Percentiles rank a stretch among this genome's conserved stretches.
These are phyloP conservation scores for Stenodera caucasica DNA, from an alignment of 2,888 invertebrate species.

Conservation along the genomic window DNA sequence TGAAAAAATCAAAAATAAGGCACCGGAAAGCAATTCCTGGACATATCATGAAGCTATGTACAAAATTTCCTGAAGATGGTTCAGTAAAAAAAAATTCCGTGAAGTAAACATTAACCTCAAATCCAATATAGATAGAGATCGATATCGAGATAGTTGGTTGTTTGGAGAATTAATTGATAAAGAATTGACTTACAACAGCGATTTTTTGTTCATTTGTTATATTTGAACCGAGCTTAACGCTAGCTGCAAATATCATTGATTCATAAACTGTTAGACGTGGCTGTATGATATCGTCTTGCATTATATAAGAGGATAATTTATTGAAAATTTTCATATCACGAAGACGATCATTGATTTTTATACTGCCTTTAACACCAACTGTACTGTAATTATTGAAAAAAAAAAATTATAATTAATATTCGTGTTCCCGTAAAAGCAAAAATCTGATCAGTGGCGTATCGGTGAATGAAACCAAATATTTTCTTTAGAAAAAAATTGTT, in stretches of 20 bases:
- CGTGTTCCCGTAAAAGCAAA: too few species aligned
- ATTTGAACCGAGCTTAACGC: conserved; percentile 69
- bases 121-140: too few species aligned
- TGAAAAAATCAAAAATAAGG: neutral
- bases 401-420: too few species aligned
- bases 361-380: conserved; percentile 66
- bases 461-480: too few species aligned
- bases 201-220: conserved; percentile 63
- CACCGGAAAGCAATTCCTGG: neutral
- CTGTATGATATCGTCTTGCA: conserved; percentile 76
- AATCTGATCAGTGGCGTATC: too few species aligned
- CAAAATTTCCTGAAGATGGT: too few species aligned
- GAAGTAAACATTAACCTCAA: too few species aligned
- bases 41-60: too few species aligned
- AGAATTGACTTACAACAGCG: conserved; percentile 66
- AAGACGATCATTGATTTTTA: conserved; percentile 68
- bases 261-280: conserved; percentile 73
- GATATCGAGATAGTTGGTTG: too few species aligned
- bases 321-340: conserved; percentile 71
- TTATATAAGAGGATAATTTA: conserved; percentile 77
- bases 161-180: too few species aligned
- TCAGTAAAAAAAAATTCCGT: too few species aligned
- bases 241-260: conserved; percentile 73
- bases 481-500: too few species aligned
- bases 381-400: conserved; percentile 42